Percentiles rank a stretch among this genome's conserved stretches.
Conservation (phyloP, 2,113 vertebrate genomes). For the Sphaerodactylus townsendi region DNA sequence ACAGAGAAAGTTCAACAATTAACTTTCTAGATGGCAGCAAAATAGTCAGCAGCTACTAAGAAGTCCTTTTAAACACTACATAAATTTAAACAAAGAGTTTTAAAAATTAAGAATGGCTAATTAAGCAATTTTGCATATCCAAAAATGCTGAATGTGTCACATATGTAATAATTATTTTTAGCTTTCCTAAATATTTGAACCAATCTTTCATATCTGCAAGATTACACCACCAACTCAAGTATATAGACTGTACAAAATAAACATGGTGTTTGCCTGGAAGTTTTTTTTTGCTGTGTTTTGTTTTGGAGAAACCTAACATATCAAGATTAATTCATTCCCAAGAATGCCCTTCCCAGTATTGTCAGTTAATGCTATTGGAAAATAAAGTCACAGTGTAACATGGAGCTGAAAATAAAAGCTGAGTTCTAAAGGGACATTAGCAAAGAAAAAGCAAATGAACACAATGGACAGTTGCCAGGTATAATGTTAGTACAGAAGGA, state of each 20-base stretch:
- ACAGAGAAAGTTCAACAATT: background rate
- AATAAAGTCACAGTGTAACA: background rate
- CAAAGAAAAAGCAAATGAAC: background rate
- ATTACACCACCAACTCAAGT: background rate
- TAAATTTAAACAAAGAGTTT: background rate
- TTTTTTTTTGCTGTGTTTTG: too few species aligned
- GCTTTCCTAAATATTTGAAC: background rate
- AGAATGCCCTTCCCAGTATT: too few species aligned
- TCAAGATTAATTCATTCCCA: too few species aligned
- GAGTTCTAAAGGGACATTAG: constrained; percentile 14
- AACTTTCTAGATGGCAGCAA: background rate
- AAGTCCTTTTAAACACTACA: background rate
- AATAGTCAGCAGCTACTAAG: background rate
- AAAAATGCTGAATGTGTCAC: background rate
- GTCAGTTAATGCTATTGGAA: background rate
- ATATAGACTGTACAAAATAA: background rate
- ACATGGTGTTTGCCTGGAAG: background rate
- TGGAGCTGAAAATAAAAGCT: background rate
- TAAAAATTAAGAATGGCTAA: background rate
- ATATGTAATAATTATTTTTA: background rate
- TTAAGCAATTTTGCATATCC: background rate
- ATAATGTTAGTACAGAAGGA: background rate
- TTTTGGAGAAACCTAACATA: too few species aligned
- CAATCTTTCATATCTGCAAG: background rate
- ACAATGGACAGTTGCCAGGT: background rate